Percentiles rank a stretch among this genome's conserved stretches.
phyloP scores from a whole-genome alignment of 2,113 vertebrate species.

The Loxodonta africana region DNA sequence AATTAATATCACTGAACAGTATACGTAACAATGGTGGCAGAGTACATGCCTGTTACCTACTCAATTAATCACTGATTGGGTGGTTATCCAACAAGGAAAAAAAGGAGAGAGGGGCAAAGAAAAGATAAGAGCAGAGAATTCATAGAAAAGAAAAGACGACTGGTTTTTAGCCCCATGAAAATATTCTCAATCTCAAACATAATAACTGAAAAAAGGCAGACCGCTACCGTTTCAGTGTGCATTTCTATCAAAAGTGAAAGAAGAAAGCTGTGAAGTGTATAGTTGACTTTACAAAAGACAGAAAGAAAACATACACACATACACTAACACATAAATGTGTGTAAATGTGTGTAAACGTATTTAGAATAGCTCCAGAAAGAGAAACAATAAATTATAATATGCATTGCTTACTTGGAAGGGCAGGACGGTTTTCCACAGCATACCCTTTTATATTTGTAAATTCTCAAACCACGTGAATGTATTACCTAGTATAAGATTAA shows the following conservation, averaged over 20 bases:
- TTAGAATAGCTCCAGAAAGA: conserved; percentile 16
- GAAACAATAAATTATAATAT: neutral
- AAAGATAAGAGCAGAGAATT: neutral
- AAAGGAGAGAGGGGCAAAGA: neutral
- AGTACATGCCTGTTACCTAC: no score
- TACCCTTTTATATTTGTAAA: neutral
- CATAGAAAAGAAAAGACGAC: neutral
- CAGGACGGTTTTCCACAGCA: neutral
- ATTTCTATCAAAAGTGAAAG: neutral
- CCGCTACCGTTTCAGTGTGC: neutral
- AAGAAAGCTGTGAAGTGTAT: neutral
- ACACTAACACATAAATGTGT: neutral
- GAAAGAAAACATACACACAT: neutral
- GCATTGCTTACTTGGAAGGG: neutral
- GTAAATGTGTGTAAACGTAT: neutral
- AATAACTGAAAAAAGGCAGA: neutral
- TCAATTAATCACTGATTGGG: no score
- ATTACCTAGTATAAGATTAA: neutral
- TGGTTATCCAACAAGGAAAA: neutral
- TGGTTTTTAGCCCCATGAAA: neutral
- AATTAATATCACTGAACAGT: no score
- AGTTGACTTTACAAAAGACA: conserved; percentile 2
- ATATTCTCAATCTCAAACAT: neutral
- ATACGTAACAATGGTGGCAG: no score
- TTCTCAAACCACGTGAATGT: neutral